A percentile compares a stretch with the other conserved stretches of the same genome.
These are phyloP conservation scores for Caranx melampygus DNA, from an alignment of 2,113 vertebrate species.

Conservation along the genomic window DNA sequence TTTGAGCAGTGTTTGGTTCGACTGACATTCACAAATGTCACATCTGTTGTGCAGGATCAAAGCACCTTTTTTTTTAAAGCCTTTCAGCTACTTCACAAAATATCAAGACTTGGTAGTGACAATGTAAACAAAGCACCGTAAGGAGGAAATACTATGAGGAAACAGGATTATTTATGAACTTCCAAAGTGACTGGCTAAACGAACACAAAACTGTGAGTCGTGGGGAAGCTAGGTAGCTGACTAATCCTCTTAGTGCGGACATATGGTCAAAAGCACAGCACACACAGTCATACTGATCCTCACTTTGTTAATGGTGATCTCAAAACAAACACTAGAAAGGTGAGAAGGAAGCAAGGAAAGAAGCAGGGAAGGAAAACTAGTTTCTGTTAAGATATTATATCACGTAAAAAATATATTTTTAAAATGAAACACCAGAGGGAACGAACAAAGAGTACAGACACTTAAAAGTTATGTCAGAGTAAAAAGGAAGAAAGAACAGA, in stretches of 20 bases:
- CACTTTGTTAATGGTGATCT: constrained; percentile 60
- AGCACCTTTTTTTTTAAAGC: background rate
- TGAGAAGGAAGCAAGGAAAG: background rate
- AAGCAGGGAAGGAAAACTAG: background rate
- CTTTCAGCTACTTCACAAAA: background rate
- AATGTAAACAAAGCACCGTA: background rate
- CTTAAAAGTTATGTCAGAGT: background rate
- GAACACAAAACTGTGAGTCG: constrained; percentile 43
- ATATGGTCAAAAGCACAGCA: constrained; percentile 74
- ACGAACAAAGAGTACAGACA: background rate
- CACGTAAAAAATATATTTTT: background rate
- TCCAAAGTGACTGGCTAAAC: constrained; percentile 49
- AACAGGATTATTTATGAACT: constrained; percentile 25
- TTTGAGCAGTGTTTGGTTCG: background rate
- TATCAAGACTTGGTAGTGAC: background rate
- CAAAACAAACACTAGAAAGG: constrained; percentile 47
- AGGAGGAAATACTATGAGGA: constrained; percentile 20
- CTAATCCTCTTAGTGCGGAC: constrained; percentile 81
- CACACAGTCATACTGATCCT: constrained; percentile 63
- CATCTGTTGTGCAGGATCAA: background rate
- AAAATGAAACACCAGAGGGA: background rate
- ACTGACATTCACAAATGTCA: background rate
- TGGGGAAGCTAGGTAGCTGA: constrained; percentile 44
- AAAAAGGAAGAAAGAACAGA: background rate
- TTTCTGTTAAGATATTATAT: background rate